phyloP scores from a whole-genome alignment of 1,140 invertebrate genomes.

The Potamilus streckersoni region DNA sequence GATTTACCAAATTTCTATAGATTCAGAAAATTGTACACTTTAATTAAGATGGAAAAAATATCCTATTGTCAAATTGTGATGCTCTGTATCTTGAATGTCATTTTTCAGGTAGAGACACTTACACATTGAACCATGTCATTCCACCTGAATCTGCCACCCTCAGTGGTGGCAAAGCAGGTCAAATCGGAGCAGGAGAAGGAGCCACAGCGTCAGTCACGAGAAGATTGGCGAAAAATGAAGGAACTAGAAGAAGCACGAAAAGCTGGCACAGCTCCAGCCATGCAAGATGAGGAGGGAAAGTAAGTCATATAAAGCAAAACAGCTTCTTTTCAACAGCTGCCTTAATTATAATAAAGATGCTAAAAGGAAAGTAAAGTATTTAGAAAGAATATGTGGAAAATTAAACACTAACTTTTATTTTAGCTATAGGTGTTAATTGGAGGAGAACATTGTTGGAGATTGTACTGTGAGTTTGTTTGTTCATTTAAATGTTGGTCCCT shows the following conservation, averaged over 20 bases:
- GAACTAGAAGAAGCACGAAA: slow-evolving; percentile 99
- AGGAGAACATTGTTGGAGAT: too few relatives aligned
- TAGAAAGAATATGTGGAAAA: neutral
- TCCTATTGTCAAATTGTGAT: too few relatives aligned
- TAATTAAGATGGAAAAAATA: too few relatives aligned
- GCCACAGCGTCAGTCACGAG: slow-evolving; percentile 63
- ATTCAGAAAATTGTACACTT: too few relatives aligned
- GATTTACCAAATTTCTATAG: too few relatives aligned
- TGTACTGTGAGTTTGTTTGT: too few relatives aligned
- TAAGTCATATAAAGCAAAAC: slow-evolving; percentile 44
- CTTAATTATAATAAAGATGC: too few relatives aligned
- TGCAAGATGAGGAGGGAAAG: slow-evolving; percentile 96
- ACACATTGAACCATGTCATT: slow-evolving; percentile 53
- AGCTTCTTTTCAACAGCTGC: too few relatives aligned
- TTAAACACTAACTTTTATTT: neutral
- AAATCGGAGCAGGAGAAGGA: slow-evolving; percentile 51
- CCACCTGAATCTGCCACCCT: slow-evolving; percentile 64
- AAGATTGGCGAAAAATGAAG: slow-evolving; percentile 75
- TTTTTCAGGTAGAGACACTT: too few relatives aligned
- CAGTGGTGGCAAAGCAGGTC: slow-evolving; percentile 61
- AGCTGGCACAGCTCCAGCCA: slow-evolving; percentile 97
- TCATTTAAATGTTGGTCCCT: too few relatives aligned
- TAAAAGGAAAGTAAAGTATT: neutral
- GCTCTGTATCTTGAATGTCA: too few relatives aligned
- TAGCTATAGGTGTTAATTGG: neutral